Base-by-base conservation (phyloP, 1,140 invertebrate species). In the Micrasema minimum region DNA sequence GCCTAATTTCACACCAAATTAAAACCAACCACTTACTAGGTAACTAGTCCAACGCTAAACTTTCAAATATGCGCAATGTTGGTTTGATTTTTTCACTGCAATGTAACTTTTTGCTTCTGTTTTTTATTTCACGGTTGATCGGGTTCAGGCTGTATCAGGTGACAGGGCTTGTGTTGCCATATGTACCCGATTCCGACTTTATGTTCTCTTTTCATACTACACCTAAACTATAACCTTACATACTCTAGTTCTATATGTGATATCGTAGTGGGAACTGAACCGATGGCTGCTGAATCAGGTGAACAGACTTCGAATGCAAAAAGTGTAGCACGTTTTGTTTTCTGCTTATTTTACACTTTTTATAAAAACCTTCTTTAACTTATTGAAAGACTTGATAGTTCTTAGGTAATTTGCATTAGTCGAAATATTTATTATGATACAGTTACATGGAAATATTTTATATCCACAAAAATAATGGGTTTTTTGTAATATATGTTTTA, bases 61-160 rank as follows among this genome's bases (percentile, higher is more conserved):
- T n/a, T 43, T 48, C 66, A 45, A 64, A 48, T 64, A 23, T 64
- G 59, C 26, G 59, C 59, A 46, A 41, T 59, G 14, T 59, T 11
- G 16, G 37, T 31, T 31, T 37, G 51, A 55, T 41, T 59, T 41
- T 23, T 18, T 35, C 2, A 11, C 14, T 59, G 55, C 55, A 38
- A 20, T 16, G 35, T n/a, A 9, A 16, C 38, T 59, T 59, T 51
- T 12, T 66, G 72, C 57, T 67, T 66, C 55, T 67, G 50, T 67
- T 74, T 74, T 74, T 74, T 70, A 74, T 74, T 74, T 74, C 72
- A 74, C 72, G 72, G 37, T 65, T 65, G 67, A 74, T 74, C 38
- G 67, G 62, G 43, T 22, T 55, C 46, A 48, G 22, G 43, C 18
- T 55, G 41, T 64, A 37, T 57, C 69, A 31, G 59, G 55, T 61